phyloP scores from a whole-genome alignment of 1,140 invertebrate species.

The Bombus consobrinus region DNA sequence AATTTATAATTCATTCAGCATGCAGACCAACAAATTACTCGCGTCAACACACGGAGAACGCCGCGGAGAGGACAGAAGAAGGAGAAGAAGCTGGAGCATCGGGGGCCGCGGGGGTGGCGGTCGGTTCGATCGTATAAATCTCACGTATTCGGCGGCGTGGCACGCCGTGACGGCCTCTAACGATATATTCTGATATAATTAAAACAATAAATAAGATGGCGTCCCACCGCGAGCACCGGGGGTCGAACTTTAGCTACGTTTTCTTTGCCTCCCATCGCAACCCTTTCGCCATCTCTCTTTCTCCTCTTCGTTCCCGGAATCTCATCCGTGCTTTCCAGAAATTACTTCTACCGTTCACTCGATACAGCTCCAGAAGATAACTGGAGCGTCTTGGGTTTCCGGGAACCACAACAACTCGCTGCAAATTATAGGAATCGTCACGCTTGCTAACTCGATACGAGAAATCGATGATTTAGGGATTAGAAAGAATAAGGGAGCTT shows the following conservation, averaged over 20 bases:
- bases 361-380: background rate
- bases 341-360: conserved; percentile 9
- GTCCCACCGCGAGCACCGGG: conserved; percentile 81
- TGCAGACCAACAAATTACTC: conserved; percentile 76
- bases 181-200: conserved; percentile 84
- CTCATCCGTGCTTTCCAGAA: conserved; percentile 19
- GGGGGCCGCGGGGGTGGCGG: conserved; percentile 42
- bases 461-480: background rate
- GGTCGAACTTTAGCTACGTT: conserved; percentile 74
- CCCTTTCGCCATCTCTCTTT: conserved; percentile 1
- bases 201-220: conserved; percentile 84
- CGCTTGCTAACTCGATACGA: background rate
- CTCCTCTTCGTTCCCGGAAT: background rate
- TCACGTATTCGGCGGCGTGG: conserved; percentile 80
- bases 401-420: no score
- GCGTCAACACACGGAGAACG: conserved; percentile 70
- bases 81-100: conserved; percentile 20
- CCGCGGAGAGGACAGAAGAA: conserved; percentile 2
- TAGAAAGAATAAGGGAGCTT: background rate
- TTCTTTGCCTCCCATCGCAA: conserved; percentile 23
- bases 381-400: background rate
- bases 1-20: conserved; percentile 78
- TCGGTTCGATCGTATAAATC: conserved; percentile 79
- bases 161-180: conserved; percentile 80
- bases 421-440: no score